Base-by-base conservation (phyloP, 1,140 invertebrate species). In the Sycobia sp. region DNA sequence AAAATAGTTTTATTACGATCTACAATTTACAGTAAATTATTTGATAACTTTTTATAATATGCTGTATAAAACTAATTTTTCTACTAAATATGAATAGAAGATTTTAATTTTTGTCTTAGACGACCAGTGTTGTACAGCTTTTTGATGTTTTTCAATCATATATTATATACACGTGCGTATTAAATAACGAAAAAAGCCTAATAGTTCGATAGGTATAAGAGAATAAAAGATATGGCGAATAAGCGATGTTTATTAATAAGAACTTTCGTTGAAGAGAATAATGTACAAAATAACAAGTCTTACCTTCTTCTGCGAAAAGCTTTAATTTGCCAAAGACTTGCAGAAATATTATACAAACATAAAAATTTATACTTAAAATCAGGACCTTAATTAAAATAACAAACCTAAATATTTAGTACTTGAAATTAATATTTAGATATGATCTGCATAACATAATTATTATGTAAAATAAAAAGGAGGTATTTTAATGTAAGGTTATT, bases 251-350 rank as follows among this genome's bases (percentile, higher is more conserved):
- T 50, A 14, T 57, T 51, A 51, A 50, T 34, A 5, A 51, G 38
- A 23, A 57, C 23, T 27, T 36, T 51, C 20, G 38, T 63, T 57
- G 57, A 41, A 51, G 18, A 61, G 18, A 62, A 56, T 32, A 49
- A 44, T 63, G 62, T 63, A 65, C 62, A 58, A 65, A 58, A 53
- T 22, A 58, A n/a, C 38, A 54, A 22, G 49, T 65, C 55, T 65
- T 46, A 51, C 39, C 41, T 47, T 56, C 34, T 65, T 59, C 55
- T 58, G 54, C 39, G 36, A 59, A 58, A 65, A 65, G 62, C 54
- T 65, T 65, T 58, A 58, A 65, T 53, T 65, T 65, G 41, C 62
- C 62, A 65, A 65, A 65, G 62, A 65, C 27, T 53, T 58, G 62
- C 62, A 65, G 55, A 65, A 58, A 58, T 11, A 44, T 57, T 64